Percentiles rank a stretch among this genome's conserved stretches.
These are phyloP conservation scores for Phrynocephalus forsythii DNA, from an alignment of 2,797 vertebrate species.

Conservation along the genomic window DNA sequence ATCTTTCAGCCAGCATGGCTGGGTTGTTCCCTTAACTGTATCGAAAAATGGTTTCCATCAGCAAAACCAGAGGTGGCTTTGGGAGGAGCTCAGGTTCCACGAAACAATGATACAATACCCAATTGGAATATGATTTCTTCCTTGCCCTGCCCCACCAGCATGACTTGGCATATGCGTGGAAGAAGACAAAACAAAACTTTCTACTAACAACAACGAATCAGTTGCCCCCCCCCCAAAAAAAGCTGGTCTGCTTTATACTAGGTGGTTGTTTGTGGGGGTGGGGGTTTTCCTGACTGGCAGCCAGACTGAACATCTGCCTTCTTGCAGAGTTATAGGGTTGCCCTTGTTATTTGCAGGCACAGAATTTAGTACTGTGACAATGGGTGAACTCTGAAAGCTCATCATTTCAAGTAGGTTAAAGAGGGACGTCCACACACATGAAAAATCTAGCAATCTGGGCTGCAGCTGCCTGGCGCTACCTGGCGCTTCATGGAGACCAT, in stretches of 20 bases:
- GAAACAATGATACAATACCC: background rate
- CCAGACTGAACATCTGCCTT: constrained; percentile 14
- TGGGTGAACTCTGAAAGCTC: background rate
- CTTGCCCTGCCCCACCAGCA: background rate
- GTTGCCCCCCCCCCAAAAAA: too few species aligned
- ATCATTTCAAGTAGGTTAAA: background rate
- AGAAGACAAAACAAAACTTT: background rate
- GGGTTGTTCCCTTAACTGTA: too few species aligned
- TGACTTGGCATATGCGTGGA: background rate
- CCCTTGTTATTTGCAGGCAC: background rate
- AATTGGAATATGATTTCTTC: background rate
- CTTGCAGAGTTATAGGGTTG: background rate
- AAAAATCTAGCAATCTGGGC: background rate
- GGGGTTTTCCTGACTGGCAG: background rate
- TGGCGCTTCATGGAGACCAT: background rate
- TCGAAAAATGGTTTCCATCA: too few species aligned
- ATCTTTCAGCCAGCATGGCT: too few species aligned
- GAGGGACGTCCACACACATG: background rate
- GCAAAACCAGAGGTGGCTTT: background rate
- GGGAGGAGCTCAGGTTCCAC: background rate
- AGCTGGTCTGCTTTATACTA: background rate
- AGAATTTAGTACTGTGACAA: background rate
- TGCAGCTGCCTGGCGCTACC: background rate
- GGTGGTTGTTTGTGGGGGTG: background rate
- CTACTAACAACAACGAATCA: background rate